A percentile compares a stretch with the other conserved stretches of the same genome.
These are phyloP conservation scores for Drosophila murphyi DNA, from an alignment of 1,140 invertebrate species.

Conservation along the genomic window DNA sequence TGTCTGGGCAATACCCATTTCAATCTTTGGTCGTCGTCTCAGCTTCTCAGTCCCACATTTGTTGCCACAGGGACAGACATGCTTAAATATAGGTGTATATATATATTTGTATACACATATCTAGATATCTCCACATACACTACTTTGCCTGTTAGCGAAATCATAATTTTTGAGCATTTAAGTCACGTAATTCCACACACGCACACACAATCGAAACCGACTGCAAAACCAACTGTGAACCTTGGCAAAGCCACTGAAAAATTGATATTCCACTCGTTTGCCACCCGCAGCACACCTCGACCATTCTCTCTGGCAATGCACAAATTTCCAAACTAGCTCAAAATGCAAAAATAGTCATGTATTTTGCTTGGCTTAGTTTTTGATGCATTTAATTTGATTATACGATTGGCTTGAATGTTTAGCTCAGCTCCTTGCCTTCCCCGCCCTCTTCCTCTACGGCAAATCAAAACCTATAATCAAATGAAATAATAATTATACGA, in stretches of 20 bases:
- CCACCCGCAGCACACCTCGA: neutral
- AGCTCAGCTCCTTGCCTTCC: neutral
- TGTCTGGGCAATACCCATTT: conserved; percentile 27
- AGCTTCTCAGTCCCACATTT: conserved; percentile 8
- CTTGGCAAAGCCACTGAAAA: conserved; percentile 48
- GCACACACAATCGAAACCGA: conserved; percentile 38
- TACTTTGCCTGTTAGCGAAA: conserved; percentile 41
- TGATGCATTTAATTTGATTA: conserved; percentile 50
- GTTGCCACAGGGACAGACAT: neutral
- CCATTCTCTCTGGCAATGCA: conserved; percentile 1
- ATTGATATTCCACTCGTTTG: conserved; percentile 39
- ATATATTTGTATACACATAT: neutral
- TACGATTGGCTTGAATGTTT: conserved; percentile 26
- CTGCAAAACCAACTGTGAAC: conserved; percentile 30
- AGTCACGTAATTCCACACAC: conserved; percentile 50
- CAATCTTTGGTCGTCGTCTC: conserved; percentile 14
- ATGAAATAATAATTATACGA: conserved; percentile 49
- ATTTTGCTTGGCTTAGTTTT: conserved; percentile 19
- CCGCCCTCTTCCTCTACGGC: neutral
- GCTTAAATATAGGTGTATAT: neutral
- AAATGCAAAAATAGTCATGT: conserved; percentile 17
- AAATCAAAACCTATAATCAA: conserved; percentile 43
- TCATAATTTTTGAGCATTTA: conserved; percentile 55
- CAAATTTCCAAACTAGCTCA: conserved; percentile 37
- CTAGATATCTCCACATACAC: neutral